These are phyloP conservation scores for Anguilla anguilla DNA, from an alignment of 2,797 vertebrate species.

Conservation along the genomic window DNA sequence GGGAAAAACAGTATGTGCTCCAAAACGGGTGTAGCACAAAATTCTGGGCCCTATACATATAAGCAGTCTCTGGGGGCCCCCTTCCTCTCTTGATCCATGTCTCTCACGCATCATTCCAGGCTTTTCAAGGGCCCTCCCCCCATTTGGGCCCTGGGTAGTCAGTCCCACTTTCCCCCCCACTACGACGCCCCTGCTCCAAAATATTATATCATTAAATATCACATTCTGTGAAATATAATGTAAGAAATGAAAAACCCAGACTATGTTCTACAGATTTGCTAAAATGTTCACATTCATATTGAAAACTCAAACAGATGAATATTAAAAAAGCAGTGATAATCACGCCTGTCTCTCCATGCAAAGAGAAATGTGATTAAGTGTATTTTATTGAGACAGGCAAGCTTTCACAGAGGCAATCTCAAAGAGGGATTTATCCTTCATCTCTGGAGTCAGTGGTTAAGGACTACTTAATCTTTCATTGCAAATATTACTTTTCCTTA, in stretches of 20 bases:
- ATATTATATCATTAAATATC: background rate
- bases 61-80: too few species aligned
- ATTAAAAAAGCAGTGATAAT: background rate
- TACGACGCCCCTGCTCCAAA: background rate
- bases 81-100: too few species aligned
- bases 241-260: background rate
- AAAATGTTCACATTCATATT: background rate
- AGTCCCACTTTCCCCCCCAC: too few species aligned
- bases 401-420: background rate
- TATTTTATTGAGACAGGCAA: background rate
- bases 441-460: conserved; percentile 1
- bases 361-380: background rate
- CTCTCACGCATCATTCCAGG: too few species aligned
- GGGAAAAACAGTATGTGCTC: background rate
- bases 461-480: background rate
- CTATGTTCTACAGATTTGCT: too few species aligned
- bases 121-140: too few species aligned
- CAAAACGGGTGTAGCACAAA: too few species aligned
- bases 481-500: background rate
- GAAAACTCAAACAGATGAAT: background rate
- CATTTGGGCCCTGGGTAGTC: too few species aligned
- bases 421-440: background rate
- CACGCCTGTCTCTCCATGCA: background rate
- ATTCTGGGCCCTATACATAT: too few species aligned
- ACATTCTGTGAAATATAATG: background rate